phyloP scores from a whole-genome alignment of 2,888 invertebrate species.

The Synergus laeviventris region DNA sequence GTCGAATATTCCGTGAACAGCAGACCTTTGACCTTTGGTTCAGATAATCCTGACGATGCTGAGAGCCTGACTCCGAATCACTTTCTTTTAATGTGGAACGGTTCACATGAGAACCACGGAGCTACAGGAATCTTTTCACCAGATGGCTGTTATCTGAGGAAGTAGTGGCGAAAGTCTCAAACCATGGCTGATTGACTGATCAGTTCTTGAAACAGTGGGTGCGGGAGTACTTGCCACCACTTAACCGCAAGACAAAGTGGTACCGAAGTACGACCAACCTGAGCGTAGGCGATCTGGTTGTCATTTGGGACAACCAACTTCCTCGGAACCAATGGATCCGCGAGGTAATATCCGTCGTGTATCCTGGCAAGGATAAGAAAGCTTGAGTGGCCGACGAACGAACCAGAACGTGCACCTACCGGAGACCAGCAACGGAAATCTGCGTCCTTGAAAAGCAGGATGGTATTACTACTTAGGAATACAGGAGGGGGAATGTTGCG shows the following conservation, averaged over 20 bases:
- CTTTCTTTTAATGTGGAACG: slow-evolving; percentile 41
- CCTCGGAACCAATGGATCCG: background rate
- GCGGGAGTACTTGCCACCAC: background rate
- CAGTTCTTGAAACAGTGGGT: background rate
- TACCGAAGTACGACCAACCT: background rate
- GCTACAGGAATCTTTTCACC: background rate
- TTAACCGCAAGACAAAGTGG: background rate
- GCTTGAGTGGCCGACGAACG: background rate
- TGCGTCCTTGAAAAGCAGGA: background rate
- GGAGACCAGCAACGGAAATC: background rate
- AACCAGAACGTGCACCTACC: slow-evolving; percentile 24
- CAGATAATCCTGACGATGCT: slow-evolving; percentile 55
- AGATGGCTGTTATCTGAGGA: background rate
- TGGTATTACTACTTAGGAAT: background rate
- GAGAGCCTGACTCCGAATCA: slow-evolving; percentile 48
- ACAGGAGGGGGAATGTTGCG: background rate
- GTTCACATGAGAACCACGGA: background rate
- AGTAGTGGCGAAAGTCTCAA: background rate
- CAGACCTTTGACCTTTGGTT: slow-evolving; percentile 56
- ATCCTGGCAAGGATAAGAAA: slow-evolving; percentile 16
- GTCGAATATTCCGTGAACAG: background rate
- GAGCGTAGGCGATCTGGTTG: background rate
- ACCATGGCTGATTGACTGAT: background rate
- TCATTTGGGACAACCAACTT: background rate
- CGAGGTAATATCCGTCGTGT: background rate